Evolutionary conservation across 2,888 invertebrate species (phyloP).

Genomic region (Andrena hattorfiana): DNA sequence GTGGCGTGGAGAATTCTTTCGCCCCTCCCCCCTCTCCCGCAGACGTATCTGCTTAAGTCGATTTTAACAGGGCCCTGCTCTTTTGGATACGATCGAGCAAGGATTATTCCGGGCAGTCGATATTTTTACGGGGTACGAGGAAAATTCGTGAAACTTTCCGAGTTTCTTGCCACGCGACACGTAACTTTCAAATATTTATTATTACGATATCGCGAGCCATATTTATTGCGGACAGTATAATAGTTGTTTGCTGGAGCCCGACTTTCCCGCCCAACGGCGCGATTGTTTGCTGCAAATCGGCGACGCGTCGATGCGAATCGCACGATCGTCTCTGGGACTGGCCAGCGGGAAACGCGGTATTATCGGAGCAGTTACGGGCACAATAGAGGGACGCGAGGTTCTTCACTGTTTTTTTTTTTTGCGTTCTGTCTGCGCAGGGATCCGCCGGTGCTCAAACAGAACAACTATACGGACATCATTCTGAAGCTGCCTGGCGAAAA

Average conservation of each 20-base stretch:
- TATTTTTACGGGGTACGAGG: background rate
- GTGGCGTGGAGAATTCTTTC: background rate
- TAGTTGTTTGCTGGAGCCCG: too few relatives aligned
- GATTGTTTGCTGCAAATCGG: slow-evolving; percentile 28
- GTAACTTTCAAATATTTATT: too few relatives aligned
- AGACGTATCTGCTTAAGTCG: background rate
- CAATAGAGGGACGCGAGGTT: background rate
- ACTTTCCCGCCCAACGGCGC: background rate
- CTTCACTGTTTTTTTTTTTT: background rate
- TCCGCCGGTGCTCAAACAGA: slow-evolving; percentile 91
- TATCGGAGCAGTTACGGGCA: slow-evolving; percentile 18
- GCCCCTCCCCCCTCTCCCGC: too few relatives aligned
- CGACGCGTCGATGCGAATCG: background rate
- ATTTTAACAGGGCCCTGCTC: background rate
- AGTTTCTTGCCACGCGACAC: too few relatives aligned
- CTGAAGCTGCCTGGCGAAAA: slow-evolving; percentile 93
- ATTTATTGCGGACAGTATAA: too few relatives aligned
- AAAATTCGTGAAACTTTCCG: background rate
- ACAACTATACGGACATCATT: slow-evolving; percentile 92
- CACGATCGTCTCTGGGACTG: background rate
- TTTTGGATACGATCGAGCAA: background rate
- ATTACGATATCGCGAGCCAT: background rate
- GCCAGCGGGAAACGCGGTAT: slow-evolving; percentile 2
- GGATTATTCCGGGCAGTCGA: background rate
- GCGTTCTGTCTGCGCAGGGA: slow-evolving; percentile 88